Percentiles rank a stretch among this genome's conserved stretches.
These are phyloP conservation scores for Anarsia innoxiella DNA, from an alignment of 2,888 invertebrate species.

Conservation along the genomic window DNA sequence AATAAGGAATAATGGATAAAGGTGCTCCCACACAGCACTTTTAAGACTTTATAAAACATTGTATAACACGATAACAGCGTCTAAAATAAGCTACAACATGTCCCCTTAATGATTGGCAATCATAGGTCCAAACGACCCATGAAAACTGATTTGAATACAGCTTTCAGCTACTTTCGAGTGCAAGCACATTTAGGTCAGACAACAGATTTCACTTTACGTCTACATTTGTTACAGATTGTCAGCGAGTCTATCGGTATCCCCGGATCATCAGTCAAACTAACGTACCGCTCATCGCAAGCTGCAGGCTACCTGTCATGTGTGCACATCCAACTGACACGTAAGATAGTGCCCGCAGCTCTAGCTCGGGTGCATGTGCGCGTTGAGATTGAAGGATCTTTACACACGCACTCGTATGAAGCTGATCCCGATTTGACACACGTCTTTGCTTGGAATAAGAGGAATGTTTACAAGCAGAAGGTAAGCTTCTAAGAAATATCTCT, in stretches of 20 bases:
- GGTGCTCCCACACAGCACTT: too few relatives aligned
- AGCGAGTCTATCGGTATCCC: conserved; percentile 96
- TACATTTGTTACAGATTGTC: conserved; percentile 90
- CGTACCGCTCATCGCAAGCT: conserved; percentile 96
- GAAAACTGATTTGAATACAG: too few relatives aligned
- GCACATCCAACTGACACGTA: conserved; percentile 89
- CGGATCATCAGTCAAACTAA: conserved; percentile 93
- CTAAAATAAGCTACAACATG: too few relatives aligned
- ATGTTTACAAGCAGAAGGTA: conserved; percentile 97
- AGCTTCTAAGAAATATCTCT: too few relatives aligned
- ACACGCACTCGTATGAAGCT: conserved; percentile 95
- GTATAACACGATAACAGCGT: too few relatives aligned
- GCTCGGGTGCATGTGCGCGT: conserved; percentile 93
- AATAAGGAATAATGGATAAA: too few relatives aligned
- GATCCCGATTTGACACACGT: conserved; percentile 96
- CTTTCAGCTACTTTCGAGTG: too few relatives aligned
- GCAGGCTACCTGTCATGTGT: conserved; percentile 96
- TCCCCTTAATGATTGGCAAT: too few relatives aligned
- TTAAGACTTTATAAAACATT: too few relatives aligned
- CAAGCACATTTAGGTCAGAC: too few relatives aligned
- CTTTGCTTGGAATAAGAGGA: conserved; percentile 98
- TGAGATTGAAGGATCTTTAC: conserved; percentile 93
- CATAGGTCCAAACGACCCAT: too few relatives aligned
- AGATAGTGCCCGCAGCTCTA: conserved; percentile 85
- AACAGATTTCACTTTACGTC: too few relatives aligned